Conservation (phyloP, 2,888 invertebrate genomes). For the Xylocampa areola region DNA sequence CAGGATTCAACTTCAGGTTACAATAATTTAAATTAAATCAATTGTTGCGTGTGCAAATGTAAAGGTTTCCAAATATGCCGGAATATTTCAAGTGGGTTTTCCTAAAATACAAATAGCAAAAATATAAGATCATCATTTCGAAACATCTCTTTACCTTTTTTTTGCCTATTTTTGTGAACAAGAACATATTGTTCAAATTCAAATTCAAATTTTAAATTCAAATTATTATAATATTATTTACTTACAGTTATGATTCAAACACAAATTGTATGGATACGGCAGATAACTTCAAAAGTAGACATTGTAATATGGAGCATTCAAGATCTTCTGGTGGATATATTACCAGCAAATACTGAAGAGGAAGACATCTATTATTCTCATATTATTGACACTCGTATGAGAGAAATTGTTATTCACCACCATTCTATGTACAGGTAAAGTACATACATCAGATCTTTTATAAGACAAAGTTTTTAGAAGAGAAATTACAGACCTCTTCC, state of each 20-base stretch:
- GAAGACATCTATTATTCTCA: constrained; percentile 58
- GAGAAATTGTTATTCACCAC: constrained; percentile 69
- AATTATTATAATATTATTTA: too few relatives aligned
- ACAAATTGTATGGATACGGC: constrained; percentile 77
- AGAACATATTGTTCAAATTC: too few relatives aligned
- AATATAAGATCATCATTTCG: too few relatives aligned
- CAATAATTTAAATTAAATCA: background rate
- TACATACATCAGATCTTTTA: too few relatives aligned
- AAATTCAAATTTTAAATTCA: too few relatives aligned
- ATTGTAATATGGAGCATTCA: constrained; percentile 74
- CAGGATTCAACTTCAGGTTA: background rate
- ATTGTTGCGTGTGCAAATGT: background rate
- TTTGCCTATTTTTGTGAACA: too few relatives aligned
- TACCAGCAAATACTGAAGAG: constrained; percentile 57
- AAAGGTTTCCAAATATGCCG: background rate
- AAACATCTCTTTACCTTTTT: too few relatives aligned
- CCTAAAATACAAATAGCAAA: background rate
- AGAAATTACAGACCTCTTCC: too few relatives aligned
- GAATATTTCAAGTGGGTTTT: background rate
- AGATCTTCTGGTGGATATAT: constrained; percentile 71
- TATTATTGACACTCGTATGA: constrained; percentile 68
- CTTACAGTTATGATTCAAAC: constrained; percentile 75
- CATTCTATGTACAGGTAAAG: constrained; percentile 72
- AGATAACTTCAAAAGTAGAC: constrained; percentile 75
- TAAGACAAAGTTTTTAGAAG: too few relatives aligned